A percentile compares a stretch with the other conserved stretches of the same genome.
Conservation (phyloP, 1,140 invertebrate species). For the Tetranychus urticae region DNA sequence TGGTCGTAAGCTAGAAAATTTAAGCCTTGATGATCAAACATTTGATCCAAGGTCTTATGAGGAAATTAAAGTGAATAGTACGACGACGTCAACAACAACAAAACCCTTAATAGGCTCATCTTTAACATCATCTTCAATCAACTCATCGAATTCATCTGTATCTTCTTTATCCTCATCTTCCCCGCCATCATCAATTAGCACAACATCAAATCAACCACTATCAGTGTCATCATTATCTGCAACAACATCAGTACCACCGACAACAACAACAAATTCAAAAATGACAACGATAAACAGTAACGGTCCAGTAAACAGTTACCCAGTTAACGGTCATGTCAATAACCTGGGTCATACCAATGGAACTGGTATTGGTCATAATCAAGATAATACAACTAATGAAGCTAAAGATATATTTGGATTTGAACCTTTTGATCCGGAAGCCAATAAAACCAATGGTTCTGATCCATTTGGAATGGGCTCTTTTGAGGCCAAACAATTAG, state of each 20-base stretch:
- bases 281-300: neutral
- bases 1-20: conserved; percentile 51
- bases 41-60: conserved; percentile 51
- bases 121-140: neutral
- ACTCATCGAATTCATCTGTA: neutral
- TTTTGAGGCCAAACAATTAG: conserved; percentile 11
- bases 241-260: neutral
- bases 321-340: too few relatives aligned
- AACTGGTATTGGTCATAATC: neutral
- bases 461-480: conserved; percentile 48
- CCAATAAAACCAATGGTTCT: conserved; percentile 18
- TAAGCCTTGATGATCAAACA: conserved; percentile 45
- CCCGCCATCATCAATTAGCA: neutral
- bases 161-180: neutral
- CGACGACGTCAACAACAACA: neutral
- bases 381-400: neutral
- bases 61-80: conserved; percentile 13
- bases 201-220: neutral
- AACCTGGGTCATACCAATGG: neutral
- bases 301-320: neutral
- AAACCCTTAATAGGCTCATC: neutral
- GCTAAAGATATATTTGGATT: conserved; percentile 36
- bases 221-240: neutral
- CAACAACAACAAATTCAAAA: neutral
- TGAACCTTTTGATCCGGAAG: conserved; percentile 25